Percentiles rank a stretch among this genome's conserved stretches.
Evolutionary conservation across 2,888 invertebrate genomes (phyloP).

Genomic region (Zaprionus lineosus): DNA sequence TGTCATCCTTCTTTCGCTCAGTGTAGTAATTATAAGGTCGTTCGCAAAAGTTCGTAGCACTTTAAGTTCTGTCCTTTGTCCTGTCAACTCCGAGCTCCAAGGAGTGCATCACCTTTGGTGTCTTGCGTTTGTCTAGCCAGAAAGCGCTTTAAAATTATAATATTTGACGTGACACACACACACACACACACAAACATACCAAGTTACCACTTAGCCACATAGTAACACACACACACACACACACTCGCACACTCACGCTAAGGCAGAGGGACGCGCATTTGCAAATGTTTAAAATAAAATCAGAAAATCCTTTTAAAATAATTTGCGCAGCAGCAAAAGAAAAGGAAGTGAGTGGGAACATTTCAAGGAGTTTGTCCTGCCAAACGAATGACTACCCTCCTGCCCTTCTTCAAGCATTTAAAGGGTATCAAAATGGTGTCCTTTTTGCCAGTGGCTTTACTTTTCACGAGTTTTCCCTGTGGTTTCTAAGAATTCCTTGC

Average conservation of each 20-base stretch:
- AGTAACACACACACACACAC: constrained; percentile 5
- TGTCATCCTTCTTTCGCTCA: no score
- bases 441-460: no score
- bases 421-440: no score
- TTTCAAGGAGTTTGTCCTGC: neutral
- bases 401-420: no score
- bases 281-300: constrained; percentile 44
- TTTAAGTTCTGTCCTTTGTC: no score
- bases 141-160: constrained; percentile 45
- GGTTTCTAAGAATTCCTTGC: no score
- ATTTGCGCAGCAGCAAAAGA: constrained; percentile 51
- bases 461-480: no score
- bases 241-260: constrained; percentile 2
- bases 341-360: constrained; percentile 5
- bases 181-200: neutral
- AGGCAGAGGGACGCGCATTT: constrained; percentile 5
- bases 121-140: constrained; percentile 21
- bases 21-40: neutral
- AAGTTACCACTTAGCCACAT: no score
- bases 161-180: constrained; percentile 29
- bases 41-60: no score
- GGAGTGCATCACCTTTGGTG: constrained; percentile 1
- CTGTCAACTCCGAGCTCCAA: no score
- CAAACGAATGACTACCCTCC: neutral
- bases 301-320: constrained; percentile 72